These are phyloP conservation scores for Halcyon malimbica DNA, from an alignment of 2,113 vertebrate genomes.

Conservation along the genomic window DNA sequence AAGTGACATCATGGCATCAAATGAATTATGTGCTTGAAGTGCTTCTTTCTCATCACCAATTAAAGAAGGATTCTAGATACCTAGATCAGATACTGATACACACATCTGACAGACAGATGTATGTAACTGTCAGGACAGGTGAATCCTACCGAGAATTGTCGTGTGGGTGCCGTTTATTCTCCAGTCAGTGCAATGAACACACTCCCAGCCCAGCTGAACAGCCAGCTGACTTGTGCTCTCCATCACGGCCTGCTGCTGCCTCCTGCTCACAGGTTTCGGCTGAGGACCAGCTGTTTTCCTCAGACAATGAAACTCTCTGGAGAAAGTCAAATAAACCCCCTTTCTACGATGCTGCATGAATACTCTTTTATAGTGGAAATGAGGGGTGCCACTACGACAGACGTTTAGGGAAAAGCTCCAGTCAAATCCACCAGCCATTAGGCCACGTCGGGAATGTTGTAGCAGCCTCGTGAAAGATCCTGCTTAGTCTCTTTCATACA, in stretches of 20 bases:
- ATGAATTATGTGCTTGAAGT: neutral
- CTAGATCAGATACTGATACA: neutral
- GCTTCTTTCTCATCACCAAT: neutral
- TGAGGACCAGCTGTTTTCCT: neutral
- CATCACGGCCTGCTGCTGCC: neutral
- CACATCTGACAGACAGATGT: neutral
- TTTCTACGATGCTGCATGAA: constrained; percentile 42
- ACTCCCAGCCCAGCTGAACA: neutral
- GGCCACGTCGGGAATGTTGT: constrained; percentile 57
- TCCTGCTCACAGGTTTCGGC: neutral
- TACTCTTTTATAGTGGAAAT: constrained; percentile 50
- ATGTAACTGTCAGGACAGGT: neutral
- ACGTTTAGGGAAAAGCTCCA: constrained; percentile 17
- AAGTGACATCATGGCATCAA: neutral
- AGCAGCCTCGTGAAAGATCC: constrained; percentile 45
- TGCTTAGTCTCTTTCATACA: constrained; percentile 43
- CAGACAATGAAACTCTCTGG: constrained; percentile 45
- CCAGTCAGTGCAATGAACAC: neutral
- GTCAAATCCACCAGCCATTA: constrained; percentile 48
- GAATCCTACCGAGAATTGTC: neutral
- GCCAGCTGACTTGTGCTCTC: neutral
- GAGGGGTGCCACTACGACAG: constrained; percentile 45
- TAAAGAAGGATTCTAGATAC: neutral
- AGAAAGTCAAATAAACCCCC: constrained; percentile 30
- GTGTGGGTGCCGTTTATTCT: neutral